Percentiles rank a stretch among this genome's conserved stretches.
phyloP scores from a whole-genome alignment of 1,140 invertebrate species.

The Caenorhabditis tropicalis region DNA sequence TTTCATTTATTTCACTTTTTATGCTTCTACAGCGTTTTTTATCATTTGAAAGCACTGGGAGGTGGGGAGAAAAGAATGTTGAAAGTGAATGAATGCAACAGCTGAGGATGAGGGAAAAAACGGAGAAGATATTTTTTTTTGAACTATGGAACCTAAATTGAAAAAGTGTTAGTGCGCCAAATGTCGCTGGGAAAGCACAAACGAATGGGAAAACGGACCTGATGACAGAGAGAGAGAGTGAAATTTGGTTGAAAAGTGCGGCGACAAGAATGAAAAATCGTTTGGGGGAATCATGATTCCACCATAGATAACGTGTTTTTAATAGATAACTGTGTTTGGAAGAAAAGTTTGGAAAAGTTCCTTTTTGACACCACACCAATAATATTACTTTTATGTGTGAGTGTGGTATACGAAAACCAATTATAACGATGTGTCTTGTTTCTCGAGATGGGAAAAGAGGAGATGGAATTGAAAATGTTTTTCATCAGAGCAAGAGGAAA shows the following conservation, averaged over 20 bases:
- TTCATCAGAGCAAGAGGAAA: constrained; percentile 5
- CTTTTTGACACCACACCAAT: background rate
- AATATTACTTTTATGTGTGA: background rate
- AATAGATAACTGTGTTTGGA: background rate
- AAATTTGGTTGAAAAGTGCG: too few relatives aligned
- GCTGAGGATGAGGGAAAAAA: too few relatives aligned
- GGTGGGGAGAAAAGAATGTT: background rate
- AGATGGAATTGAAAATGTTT: constrained; percentile 43
- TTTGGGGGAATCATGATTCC: too few relatives aligned
- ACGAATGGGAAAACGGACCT: too few relatives aligned
- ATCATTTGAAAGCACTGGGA: background rate
- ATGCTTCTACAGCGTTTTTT: background rate
- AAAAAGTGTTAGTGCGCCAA: background rate
- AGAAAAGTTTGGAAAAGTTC: background rate
- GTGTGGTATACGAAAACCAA: background rate
- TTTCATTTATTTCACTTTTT: background rate
- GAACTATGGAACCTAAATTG: background rate
- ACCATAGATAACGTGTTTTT: too few relatives aligned
- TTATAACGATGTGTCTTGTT: constrained; percentile 45
- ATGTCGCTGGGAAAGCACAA: too few relatives aligned
- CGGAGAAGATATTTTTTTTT: too few relatives aligned
- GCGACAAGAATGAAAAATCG: too few relatives aligned
- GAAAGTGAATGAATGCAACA: background rate
- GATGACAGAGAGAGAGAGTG: too few relatives aligned
- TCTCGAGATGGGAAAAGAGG: background rate